These are phyloP conservation scores for Sinocyclocheilus anshuiensis DNA, from an alignment of 2,113 vertebrate species.

Conservation along the genomic window DNA sequence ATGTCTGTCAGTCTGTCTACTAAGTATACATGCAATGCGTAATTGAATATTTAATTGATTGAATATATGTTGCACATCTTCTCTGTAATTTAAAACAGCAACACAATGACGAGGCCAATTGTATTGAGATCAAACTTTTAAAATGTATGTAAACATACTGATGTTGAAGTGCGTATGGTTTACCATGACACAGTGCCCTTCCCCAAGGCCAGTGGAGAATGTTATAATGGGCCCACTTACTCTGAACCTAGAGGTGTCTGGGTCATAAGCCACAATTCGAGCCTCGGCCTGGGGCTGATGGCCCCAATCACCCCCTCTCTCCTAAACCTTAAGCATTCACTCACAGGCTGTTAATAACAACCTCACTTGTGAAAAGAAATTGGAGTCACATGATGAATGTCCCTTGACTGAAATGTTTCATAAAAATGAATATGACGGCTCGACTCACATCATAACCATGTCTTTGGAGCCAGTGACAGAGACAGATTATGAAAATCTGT, in stretches of 20 bases:
- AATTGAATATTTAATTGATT: not conserved
- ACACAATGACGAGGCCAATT: not conserved
- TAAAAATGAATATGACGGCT: not conserved
- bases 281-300: slow-evolving; percentile 50
- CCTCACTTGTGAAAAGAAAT: slow-evolving; percentile 62
- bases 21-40: not conserved
- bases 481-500: slow-evolving; percentile 50
- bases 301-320: slow-evolving; percentile 34
- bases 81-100: not conserved
- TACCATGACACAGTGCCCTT: slow-evolving; percentile 58
- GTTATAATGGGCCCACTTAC: slow-evolving; percentile 56
- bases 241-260: slow-evolving; percentile 65
- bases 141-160: slow-evolving; percentile 7
- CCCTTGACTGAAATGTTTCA: not conserved
- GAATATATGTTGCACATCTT: not conserved
- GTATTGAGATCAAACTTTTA: not conserved
- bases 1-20: not conserved
- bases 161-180: slow-evolving; percentile 58
- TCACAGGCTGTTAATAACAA: slow-evolving; percentile 65
- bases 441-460: slow-evolving; percentile 5
- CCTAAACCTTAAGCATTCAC: slow-evolving; percentile 48
- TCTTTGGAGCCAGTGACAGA: slow-evolving; percentile 34
- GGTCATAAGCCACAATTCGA: slow-evolving; percentile 34
- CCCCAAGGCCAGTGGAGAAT: slow-evolving; percentile 63
- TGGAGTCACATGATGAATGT: slow-evolving; percentile 69